Evolutionary conservation across 2,797 vertebrate genomes (phyloP).

Genomic region (Gallirallus australis): DNA sequence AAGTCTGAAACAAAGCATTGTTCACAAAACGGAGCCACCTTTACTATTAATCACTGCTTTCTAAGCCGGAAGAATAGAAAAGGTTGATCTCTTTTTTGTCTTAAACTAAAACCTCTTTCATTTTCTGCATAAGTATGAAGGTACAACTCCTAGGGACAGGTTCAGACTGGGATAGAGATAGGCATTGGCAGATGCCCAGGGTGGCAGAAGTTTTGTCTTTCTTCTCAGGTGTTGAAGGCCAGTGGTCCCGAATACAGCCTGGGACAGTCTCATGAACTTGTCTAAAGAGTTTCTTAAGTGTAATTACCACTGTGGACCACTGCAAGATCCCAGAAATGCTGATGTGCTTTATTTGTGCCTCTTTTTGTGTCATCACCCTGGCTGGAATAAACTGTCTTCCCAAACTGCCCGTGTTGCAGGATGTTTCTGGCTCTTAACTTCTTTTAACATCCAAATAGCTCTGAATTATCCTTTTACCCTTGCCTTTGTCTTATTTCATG

Average conservation of each 20-base stretch:
- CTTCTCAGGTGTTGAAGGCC: neutral
- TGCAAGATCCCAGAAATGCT: neutral
- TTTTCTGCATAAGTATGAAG: neutral
- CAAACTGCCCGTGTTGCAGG: neutral
- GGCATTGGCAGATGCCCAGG: neutral
- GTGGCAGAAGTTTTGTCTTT: neutral
- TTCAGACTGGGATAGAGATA: neutral
- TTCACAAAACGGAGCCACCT: neutral
- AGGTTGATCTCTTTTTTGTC: neutral
- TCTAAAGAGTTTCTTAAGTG: neutral
- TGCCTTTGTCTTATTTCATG: neutral
- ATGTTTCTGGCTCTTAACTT: neutral
- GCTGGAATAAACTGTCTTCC: neutral
- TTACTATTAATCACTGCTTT: neutral
- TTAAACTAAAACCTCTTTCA: neutral
- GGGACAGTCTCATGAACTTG: neutral
- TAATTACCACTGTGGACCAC: neutral
- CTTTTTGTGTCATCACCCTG: neutral
- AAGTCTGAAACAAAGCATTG: neutral
- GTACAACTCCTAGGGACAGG: neutral
- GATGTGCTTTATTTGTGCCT: neutral
- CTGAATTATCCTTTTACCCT: neutral
- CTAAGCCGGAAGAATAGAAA: neutral
- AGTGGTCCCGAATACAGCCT: neutral
- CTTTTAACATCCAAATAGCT: neutral